Conservation (phyloP, 23 tunicate species). For the Aplidium turbinatum region DNA sequence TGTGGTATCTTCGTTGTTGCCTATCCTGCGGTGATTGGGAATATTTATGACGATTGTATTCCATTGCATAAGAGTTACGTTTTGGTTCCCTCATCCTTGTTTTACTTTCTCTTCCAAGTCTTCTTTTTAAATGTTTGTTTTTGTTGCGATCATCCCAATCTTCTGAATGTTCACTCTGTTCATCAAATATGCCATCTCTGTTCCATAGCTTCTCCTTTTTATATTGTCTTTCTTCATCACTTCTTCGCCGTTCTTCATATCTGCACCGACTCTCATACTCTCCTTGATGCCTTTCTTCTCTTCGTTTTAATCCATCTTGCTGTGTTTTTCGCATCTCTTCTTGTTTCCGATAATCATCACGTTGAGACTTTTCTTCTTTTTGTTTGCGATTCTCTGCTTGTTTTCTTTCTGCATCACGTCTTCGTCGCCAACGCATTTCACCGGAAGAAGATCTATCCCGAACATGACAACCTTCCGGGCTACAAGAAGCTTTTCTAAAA, state of each 20-base stretch:
- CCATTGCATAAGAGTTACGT: neutral
- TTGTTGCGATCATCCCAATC: conserved; percentile 13
- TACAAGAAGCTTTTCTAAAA: conserved; percentile 38
- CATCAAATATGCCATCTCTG: conserved; percentile 2
- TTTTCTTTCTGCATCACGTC: conserved; percentile 1
- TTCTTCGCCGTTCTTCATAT: conserved; percentile 6
- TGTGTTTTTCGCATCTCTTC: too few species aligned
- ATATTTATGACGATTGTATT: neutral
- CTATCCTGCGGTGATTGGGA: conserved; percentile 18
- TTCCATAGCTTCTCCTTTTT: conserved; percentile 6
- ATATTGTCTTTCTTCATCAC: neutral
- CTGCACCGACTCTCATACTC: conserved; percentile 22
- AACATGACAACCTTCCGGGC: conserved; percentile 8
- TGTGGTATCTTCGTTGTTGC: conserved; percentile 1
- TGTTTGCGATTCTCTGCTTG: conserved; percentile 5
- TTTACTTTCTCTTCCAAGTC: too few species aligned
- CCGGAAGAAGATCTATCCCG: neutral
- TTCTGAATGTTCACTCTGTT: neutral
- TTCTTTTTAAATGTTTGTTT: too few species aligned
- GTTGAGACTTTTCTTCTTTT: conserved; percentile 6
- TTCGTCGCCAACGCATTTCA: conserved; percentile 9
- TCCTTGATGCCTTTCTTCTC: conserved; percentile 23
- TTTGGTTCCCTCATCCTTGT: conserved; percentile 8
- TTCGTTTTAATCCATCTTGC: too few species aligned
- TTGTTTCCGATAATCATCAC: too few species aligned